phyloP scores from a whole-genome alignment of 2,113 vertebrate genomes.

The Leptocoma aspasia region DNA sequence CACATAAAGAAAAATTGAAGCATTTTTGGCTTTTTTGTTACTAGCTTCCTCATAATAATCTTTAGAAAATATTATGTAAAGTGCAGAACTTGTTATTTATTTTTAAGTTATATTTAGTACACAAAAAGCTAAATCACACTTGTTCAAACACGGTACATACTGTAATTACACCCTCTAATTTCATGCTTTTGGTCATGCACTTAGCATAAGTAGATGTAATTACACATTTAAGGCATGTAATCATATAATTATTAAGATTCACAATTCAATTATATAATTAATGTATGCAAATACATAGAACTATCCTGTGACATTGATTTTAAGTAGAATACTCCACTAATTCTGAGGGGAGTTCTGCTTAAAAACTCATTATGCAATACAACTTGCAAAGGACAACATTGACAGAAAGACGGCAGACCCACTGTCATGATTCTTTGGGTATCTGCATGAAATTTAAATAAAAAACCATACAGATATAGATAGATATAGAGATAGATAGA shows the following conservation, averaged over 20 bases:
- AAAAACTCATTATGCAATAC: not conserved
- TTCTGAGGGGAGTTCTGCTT: not conserved
- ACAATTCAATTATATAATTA: conserved; percentile 54
- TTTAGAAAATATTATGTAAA: not conserved
- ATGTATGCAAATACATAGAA: conserved; percentile 20
- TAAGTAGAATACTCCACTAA: not conserved
- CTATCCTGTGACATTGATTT: conserved; percentile 14
- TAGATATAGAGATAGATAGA: no score
- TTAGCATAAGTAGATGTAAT: conserved; percentile 48
- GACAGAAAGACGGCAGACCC: not conserved
- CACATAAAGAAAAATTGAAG: not conserved
- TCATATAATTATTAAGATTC: conserved; percentile 50
- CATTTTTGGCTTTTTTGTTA: not conserved
- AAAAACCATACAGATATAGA: no score
- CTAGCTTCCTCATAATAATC: not conserved
- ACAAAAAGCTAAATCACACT: conserved; percentile 6
- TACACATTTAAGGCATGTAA: conserved; percentile 46
- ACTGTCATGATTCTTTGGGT: not conserved
- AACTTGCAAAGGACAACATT: not conserved
- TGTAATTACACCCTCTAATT: conserved; percentile 33
- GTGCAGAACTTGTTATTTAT: not conserved
- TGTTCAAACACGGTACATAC: not conserved
- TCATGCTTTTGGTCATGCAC: conserved; percentile 53
- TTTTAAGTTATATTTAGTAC: not conserved
- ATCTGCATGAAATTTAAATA: not conserved